Conservation (phyloP, 2,113 vertebrate species). For the Stigmatopora argus region DNA sequence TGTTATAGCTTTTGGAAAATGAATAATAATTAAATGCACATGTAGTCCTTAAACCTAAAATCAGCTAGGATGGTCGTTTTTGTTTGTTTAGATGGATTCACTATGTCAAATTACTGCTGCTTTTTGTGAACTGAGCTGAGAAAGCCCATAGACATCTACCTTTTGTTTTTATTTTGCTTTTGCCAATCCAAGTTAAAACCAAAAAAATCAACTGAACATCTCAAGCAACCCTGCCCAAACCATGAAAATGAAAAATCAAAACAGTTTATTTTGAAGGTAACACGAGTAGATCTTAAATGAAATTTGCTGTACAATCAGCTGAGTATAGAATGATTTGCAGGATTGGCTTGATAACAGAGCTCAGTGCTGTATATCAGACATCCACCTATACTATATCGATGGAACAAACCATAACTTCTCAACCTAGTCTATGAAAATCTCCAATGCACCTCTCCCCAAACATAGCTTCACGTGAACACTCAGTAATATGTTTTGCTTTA, state of each 20-base stretch:
- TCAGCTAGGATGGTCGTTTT: no score
- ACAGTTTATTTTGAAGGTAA: background rate
- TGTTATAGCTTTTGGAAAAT: no score
- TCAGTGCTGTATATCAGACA: background rate
- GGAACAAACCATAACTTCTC: background rate
- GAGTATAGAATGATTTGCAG: background rate
- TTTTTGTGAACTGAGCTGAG: no score
- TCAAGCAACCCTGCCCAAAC: background rate
- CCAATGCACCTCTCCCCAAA: background rate
- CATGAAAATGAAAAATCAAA: background rate
- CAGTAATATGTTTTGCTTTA: background rate
- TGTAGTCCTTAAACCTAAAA: no score
- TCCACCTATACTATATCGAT: background rate
- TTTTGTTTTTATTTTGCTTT: no score
- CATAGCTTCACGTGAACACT: background rate
- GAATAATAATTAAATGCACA: no score
- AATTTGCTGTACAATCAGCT: background rate
- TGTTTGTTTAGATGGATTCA: no score
- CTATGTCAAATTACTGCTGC: no score
- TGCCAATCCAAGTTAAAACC: background rate
- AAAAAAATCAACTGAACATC: no score
- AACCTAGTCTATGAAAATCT: background rate
- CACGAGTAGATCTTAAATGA: background rate
- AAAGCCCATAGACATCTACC: no score
- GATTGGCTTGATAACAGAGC: background rate